phyloP scores from a whole-genome alignment of 2,797 vertebrate species.

The Phylloscopus collybita region DNA sequence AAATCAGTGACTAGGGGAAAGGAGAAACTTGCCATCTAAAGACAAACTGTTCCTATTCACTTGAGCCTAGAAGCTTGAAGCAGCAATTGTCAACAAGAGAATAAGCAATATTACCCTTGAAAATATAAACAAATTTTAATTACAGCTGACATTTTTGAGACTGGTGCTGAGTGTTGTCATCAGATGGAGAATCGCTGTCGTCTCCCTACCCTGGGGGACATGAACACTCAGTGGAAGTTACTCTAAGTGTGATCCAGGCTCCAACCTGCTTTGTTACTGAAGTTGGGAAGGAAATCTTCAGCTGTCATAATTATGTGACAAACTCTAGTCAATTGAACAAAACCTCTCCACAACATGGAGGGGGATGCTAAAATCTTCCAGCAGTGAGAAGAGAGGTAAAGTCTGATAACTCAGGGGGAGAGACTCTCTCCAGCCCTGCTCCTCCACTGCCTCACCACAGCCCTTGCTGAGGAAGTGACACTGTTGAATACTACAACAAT shows the following conservation, averaged over 20 bases:
- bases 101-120: slow-evolving; percentile 1
- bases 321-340: not conserved
- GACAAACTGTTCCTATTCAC: not conserved
- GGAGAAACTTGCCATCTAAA: not conserved
- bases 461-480: not conserved
- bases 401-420: not conserved
- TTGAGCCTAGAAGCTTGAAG: slow-evolving; percentile 2
- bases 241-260: not conserved
- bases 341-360: fast-evolving
- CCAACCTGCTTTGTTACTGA: not conserved
- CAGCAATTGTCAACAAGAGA: slow-evolving; percentile 16
- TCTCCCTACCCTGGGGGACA: not conserved
- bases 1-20: not conserved
- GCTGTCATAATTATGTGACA: not conserved
- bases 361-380: not conserved
- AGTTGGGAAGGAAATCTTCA: not conserved
- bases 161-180: not conserved
- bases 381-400: not conserved
- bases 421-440: not conserved
- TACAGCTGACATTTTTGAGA: slow-evolving; percentile 19
- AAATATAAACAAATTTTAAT: slow-evolving; percentile 37
- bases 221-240: not conserved
- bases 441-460: fast-evolving
- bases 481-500: no score
- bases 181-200: not conserved